A percentile compares a stretch with the other conserved stretches of the same genome.
Conservation (phyloP, 2,113 vertebrate species). For the Excalfactoria chinensis region DNA sequence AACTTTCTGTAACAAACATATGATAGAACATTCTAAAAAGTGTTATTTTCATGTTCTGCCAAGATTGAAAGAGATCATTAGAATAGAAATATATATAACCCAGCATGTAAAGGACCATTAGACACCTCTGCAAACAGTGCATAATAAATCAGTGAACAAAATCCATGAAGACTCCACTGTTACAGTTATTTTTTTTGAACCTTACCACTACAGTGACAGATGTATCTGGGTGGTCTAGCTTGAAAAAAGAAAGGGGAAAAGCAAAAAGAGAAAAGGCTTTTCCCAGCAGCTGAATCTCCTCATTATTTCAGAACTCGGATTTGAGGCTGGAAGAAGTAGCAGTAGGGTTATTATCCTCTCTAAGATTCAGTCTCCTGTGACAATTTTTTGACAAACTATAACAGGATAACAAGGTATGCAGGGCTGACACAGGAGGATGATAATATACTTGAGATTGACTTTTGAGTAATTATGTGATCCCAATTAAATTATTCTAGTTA, state of each 20-base stretch:
- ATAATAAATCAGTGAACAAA: conserved; percentile 47
- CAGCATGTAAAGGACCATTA: not conserved
- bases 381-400: conserved; percentile 77
- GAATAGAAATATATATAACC: not conserved
- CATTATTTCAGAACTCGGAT: conserved; percentile 61
- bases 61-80: conserved; percentile 35
- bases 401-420: conserved; percentile 74
- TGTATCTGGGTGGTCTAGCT: conserved; percentile 28
- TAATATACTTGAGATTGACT: conserved; percentile 63
- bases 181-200: not conserved
- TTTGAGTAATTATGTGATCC: conserved; percentile 75
- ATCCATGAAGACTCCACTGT: not conserved
- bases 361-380: conserved; percentile 67
- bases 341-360: conserved; percentile 72
- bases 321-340: conserved; percentile 54
- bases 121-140: not conserved
- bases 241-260: not conserved
- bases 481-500: conserved; percentile 73
- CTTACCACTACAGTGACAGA: not conserved
- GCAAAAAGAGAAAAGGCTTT: not conserved
- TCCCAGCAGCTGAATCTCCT: conserved; percentile 44
- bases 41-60: conserved; percentile 29
- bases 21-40: conserved; percentile 5
- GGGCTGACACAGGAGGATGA: conserved; percentile 63
- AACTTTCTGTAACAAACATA: conserved; percentile 29